phyloP scores from a whole-genome alignment of 2,797 vertebrate species.

The Alectoris magna region DNA sequence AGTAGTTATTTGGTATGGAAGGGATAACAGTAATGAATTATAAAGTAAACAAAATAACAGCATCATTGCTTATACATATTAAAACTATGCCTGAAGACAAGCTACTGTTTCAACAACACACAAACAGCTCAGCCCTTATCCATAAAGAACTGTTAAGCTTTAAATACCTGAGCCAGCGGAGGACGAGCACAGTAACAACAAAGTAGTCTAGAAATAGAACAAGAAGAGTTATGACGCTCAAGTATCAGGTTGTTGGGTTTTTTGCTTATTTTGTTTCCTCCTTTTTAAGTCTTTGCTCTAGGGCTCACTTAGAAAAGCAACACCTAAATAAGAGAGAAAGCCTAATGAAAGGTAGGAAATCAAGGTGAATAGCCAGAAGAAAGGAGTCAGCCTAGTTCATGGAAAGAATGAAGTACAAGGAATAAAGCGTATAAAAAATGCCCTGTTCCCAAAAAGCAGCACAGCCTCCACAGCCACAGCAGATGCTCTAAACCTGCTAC shows the following conservation, averaged over 20 bases:
- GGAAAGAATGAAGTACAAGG: accelerated
- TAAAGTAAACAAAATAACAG: background rate
- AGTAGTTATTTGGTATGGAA: background rate
- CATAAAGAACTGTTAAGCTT: background rate
- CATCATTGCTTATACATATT: background rate
- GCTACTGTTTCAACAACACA: background rate
- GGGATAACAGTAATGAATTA: background rate
- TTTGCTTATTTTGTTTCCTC: background rate
- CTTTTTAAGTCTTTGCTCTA: background rate
- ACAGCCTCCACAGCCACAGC: accelerated
- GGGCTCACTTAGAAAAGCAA: background rate
- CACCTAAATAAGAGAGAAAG: background rate
- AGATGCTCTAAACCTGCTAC: accelerated
- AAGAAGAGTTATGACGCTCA: background rate
- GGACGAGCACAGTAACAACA: background rate
- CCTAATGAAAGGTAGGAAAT: accelerated
- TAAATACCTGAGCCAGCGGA: background rate
- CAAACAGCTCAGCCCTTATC: background rate
- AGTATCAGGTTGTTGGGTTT: background rate
- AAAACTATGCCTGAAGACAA: background rate
- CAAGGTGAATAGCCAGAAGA: accelerated
- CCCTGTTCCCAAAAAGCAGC: background rate
- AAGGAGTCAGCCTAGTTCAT: accelerated
- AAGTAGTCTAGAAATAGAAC: background rate
- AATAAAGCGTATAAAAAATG: background rate